Evolutionary conservation across 2,797 vertebrate genomes (phyloP).

Genomic region (Pangasius krempfi): DNA sequence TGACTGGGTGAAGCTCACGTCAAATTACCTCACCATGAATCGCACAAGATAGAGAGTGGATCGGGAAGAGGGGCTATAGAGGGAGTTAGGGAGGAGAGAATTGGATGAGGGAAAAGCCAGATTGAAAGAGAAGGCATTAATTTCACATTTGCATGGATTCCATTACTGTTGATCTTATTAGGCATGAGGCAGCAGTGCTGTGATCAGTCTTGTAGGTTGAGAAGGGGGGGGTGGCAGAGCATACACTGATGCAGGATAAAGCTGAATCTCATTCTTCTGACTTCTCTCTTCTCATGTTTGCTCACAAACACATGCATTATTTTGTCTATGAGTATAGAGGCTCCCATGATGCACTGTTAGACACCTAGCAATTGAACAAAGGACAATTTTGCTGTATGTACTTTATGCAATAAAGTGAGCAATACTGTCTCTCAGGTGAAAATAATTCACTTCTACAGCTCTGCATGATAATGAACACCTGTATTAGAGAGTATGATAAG

Average conservation of each 20-base stretch:
- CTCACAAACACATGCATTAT: slow-evolving; percentile 1
- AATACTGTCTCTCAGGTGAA: slow-evolving; percentile 13
- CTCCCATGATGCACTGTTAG: slow-evolving; percentile 3
- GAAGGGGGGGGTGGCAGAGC: neutral
- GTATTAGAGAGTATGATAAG: slow-evolving; percentile 65
- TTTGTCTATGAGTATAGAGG: neutral
- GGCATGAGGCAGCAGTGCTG: slow-evolving; percentile 42
- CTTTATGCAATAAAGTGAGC: neutral
- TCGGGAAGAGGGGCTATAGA: slow-evolving; percentile 45
- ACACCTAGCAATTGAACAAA: neutral
- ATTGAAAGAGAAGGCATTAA: slow-evolving; percentile 57
- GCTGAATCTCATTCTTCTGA: slow-evolving; percentile 6
- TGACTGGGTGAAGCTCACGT: slow-evolving; percentile 70
- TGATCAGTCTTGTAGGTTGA: slow-evolving; percentile 31
- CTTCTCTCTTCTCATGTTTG: neutral
- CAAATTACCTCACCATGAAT: slow-evolving; percentile 63
- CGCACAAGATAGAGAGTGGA: slow-evolving; percentile 60
- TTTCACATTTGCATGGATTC: slow-evolving; percentile 55
- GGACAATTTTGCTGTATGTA: slow-evolving; percentile 7
- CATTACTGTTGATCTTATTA: slow-evolving; percentile 54
- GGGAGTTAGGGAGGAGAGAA: slow-evolving; percentile 43
- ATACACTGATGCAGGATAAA: slow-evolving; percentile 49
- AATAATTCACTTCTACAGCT: slow-evolving; percentile 10
- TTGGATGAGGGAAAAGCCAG: slow-evolving; percentile 42
- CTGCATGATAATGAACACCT: slow-evolving; percentile 51